Evolutionary conservation across 2,888 invertebrate genomes (phyloP).

Genomic region (Pammene fasciana): DNA sequence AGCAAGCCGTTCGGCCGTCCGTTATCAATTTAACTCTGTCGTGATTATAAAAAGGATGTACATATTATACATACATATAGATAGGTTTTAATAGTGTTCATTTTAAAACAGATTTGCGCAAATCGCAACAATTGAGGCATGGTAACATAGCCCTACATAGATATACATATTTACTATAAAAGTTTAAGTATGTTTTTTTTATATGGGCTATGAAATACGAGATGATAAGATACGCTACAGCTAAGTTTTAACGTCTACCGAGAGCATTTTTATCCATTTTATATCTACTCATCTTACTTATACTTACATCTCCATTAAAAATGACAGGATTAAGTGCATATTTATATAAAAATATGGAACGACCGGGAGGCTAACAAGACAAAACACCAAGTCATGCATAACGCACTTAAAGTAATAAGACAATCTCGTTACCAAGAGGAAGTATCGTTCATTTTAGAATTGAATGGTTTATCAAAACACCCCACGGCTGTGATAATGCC

Average conservation of each 20-base stretch:
- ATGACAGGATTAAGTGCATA: slow-evolving; percentile 1
- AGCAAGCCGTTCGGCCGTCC: slow-evolving; percentile 67
- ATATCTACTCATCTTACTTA: not conserved
- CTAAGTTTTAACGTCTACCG: no score
- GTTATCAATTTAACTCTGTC: slow-evolving; percentile 71
- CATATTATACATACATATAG: no score
- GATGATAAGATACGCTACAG: no score
- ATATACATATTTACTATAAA: no score
- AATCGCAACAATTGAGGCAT: no score
- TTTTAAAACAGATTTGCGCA: no score
- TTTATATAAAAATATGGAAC: slow-evolving; percentile 18
- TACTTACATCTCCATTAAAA: not conserved
- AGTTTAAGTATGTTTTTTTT: no score
- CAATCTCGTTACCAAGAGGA: slow-evolving; percentile 42
- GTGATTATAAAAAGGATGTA: slow-evolving; percentile 49
- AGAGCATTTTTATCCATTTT: no score
- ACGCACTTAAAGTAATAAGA: slow-evolving; percentile 36
- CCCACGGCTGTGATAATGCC: slow-evolving; percentile 66
- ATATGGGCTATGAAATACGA: no score
- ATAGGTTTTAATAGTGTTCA: no score
- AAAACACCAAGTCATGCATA: slow-evolving; percentile 33
- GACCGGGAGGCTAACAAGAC: slow-evolving; percentile 15
- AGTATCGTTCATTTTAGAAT: slow-evolving; percentile 60
- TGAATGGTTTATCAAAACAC: slow-evolving; percentile 69
- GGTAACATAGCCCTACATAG: no score